Percentiles rank a stretch among this genome's conserved stretches.
These are phyloP conservation scores for Spisula subtruncata DNA, from an alignment of 2,888 invertebrate species.

Conservation along the genomic window DNA sequence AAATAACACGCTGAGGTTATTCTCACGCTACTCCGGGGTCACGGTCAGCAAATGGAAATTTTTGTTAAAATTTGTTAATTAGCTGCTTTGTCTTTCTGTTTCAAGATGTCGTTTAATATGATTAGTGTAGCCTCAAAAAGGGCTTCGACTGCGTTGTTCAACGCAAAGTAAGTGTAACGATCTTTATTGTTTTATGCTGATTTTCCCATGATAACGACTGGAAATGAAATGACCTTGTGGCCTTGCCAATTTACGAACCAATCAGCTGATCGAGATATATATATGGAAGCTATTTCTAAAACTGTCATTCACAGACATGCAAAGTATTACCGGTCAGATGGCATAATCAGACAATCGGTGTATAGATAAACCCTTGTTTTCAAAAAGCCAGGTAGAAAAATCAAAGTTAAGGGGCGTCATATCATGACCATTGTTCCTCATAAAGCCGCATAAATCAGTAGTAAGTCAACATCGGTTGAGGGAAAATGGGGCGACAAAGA, in stretches of 20 bases:
- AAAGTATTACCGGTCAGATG: neutral
- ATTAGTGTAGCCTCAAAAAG: conserved; percentile 12
- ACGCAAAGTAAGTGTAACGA: conserved; percentile 19
- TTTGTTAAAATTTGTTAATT: neutral
- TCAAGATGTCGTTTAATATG: conserved; percentile 31
- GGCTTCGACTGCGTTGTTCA: neutral
- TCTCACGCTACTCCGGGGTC: conserved; percentile 25
- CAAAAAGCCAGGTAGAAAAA: neutral
- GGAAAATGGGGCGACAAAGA: no score
- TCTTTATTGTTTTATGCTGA: neutral
- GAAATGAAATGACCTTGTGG: neutral
- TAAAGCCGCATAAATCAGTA: no score
- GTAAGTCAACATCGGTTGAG: no score
- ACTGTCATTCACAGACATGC: neutral
- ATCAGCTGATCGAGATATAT: neutral
- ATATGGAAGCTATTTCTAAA: neutral
- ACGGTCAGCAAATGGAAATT: conserved; percentile 34
- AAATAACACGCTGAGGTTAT: neutral
- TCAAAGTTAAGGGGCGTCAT: neutral
- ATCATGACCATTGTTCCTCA: no score
- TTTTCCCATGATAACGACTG: no score
- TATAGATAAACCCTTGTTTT: neutral
- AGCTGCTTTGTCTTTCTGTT: neutral
- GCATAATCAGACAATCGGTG: no score
- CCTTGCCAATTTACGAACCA: neutral